Evolutionary conservation across 2,888 invertebrate species (phyloP).

Genomic region (Meta bourneti): DNA sequence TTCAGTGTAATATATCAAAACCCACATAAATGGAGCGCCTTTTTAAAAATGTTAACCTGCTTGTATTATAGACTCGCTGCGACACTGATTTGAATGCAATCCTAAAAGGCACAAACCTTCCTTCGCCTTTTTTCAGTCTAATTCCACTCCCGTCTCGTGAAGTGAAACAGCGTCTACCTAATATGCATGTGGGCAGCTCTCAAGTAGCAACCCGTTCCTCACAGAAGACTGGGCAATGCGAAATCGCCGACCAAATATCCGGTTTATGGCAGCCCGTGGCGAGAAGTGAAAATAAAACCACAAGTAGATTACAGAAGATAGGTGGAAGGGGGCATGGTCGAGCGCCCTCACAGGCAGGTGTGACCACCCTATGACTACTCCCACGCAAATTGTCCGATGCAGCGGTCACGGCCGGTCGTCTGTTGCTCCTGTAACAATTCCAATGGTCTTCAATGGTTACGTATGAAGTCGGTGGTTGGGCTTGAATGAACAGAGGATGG

Average conservation of each 20-base stretch:
- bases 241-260: constrained; percentile 40
- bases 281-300: constrained; percentile 2
- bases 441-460: background rate
- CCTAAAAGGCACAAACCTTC: too few relatives aligned
- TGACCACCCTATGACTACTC: constrained; percentile 35
- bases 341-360: constrained; percentile 41
- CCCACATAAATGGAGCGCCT: too few relatives aligned
- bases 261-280: background rate
- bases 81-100: too few relatives aligned
- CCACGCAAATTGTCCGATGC: constrained; percentile 26
- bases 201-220: too few relatives aligned
- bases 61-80: too few relatives aligned
- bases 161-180: background rate
- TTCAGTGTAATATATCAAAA: too few relatives aligned
- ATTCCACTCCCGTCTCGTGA: too few relatives aligned
- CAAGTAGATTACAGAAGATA: background rate
- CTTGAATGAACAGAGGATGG: background rate
- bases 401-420: constrained; percentile 47
- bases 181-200: background rate
- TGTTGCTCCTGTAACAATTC: background rate
- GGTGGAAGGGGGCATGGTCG: background rate
- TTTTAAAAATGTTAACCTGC: too few relatives aligned
- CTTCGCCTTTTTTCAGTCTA: too few relatives aligned
- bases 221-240: too few relatives aligned
- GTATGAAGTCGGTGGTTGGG: constrained; percentile 11